Evolutionary conservation across 1,140 invertebrate genomes (phyloP), one percentile per base, ranked within the genome.

Genomic region (Gonioctena quinquepunctata): DNA sequence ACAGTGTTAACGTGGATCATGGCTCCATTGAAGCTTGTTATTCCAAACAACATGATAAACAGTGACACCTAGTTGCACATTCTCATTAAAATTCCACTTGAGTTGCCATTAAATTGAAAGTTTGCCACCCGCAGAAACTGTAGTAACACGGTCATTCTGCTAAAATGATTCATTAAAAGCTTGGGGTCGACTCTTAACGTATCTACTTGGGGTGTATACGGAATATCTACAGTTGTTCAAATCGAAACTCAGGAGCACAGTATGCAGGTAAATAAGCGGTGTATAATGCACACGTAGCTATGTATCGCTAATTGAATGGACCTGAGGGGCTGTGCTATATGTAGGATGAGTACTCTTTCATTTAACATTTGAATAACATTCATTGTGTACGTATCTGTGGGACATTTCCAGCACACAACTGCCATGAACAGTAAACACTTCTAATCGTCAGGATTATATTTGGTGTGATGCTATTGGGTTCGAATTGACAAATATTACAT

Each of bases 1-100:
- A n/a, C n/a, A n/a, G n/a, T n/a, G n/a, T 42, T 8, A n/a, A 42
- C 6, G 16, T n/a, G 16, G 57, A 69, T 73, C 22, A 80, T 23
- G n/a, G 52, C 52, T 56, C 52, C 16, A 56, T 56, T 56, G 5
- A 56, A 56, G 19, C 52, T 49, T 25, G 75, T 77, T 28, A 66
- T 76, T 79, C 56, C 59, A 75, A 75, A 22, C 52, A 54, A 54
- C 52, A 54, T 54, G 52, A 19, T 54, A 21, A 54, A 54, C 52
- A 56, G 52, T 56, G 22, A 23, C 52, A 56, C 16, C 52, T 23
- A 56, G 52, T 56, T 23, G 52, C 52, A 56, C 19, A 61, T 28
- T n/a, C 23, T 61, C 59, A 26, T 61, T 27, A 61, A 61, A 61
- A 27, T 61, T 61, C 27, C 23, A 61, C 59, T 61, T 61, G n/a